Percentiles rank a stretch among this genome's conserved stretches.
Conservation (phyloP, 2,113 vertebrate genomes). For the Hippocampus comes region DNA sequence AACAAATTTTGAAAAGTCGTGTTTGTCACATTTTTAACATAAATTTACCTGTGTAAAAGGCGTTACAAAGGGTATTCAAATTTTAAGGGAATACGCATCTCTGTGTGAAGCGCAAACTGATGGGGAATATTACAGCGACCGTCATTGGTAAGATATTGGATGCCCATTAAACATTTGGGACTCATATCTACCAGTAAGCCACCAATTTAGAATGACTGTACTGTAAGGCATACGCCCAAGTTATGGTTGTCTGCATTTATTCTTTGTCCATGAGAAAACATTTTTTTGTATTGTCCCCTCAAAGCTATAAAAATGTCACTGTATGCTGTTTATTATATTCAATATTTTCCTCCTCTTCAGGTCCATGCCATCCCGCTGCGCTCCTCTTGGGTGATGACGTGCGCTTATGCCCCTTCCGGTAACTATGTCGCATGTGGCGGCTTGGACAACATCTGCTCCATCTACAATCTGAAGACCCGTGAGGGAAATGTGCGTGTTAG, state of each 20-base stretch:
- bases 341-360: conserved; percentile 61
- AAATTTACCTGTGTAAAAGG: neutral
- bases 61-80: too few species aligned
- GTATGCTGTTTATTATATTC: conserved; percentile 27
- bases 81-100: neutral
- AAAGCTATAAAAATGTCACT: conserved; percentile 40
- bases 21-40: neutral
- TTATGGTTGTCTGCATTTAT: neutral
- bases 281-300: conserved; percentile 43
- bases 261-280: conserved; percentile 7
- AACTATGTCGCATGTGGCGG: conserved; percentile 98
- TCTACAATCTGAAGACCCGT: conserved; percentile 99
- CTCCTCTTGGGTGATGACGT: conserved; percentile 99
- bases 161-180: neutral
- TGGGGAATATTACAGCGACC: neutral
- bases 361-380: conserved; percentile 97
- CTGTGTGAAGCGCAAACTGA: neutral
- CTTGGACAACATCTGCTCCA: conserved; percentile 98
- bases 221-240: neutral
- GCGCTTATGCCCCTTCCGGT: conserved; percentile 95
- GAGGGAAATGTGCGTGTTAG: conserved; percentile 98
- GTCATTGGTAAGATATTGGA: neutral
- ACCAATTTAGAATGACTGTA: neutral
- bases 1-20: neutral
- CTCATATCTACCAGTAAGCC: neutral